These are phyloP conservation scores for Caradrina clavipalpis DNA, from an alignment of 2,888 invertebrate species.

Conservation along the genomic window DNA sequence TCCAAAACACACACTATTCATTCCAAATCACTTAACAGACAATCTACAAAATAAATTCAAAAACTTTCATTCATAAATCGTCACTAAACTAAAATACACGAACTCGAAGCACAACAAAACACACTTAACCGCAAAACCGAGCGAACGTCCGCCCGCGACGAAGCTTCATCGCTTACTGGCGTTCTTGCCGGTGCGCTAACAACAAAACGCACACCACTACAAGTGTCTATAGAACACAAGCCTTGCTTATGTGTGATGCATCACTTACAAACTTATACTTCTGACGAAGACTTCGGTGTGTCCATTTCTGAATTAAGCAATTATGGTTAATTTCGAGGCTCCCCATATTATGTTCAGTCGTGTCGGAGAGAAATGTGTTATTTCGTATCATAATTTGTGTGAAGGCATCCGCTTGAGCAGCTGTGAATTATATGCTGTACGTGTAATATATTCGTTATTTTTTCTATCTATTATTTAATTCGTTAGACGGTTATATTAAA, in stretches of 20 bases:
- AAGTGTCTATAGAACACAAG: constrained; percentile 7
- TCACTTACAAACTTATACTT: constrained; percentile 60
- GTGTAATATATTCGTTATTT: constrained; percentile 77
- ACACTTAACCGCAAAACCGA: constrained; percentile 43
- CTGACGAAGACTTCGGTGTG: constrained; percentile 56
- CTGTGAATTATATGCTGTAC: constrained; percentile 86
- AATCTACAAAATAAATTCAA: constrained; percentile 29
- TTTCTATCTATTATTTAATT: constrained; percentile 74
- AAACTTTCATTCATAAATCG: constrained; percentile 58
- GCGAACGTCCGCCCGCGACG: constrained; percentile 43
- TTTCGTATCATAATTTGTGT: constrained; percentile 90
- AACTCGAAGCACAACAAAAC: constrained; percentile 61
- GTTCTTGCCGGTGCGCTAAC: constrained; percentile 50
- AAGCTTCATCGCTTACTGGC: constrained; percentile 58
- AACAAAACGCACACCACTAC: constrained; percentile 54
- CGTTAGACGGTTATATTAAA: constrained; percentile 69
- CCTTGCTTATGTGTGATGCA: constrained; percentile 22
- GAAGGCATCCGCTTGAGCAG: constrained; percentile 89
- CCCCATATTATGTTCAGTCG: constrained; percentile 86
- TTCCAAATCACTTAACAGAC: constrained; percentile 34
- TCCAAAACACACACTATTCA: constrained; percentile 56
- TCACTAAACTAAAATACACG: constrained; percentile 60
- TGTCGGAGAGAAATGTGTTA: constrained; percentile 89
- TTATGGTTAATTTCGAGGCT: constrained; percentile 90
- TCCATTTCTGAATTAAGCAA: constrained; percentile 88